phyloP scores from a whole-genome alignment of 2,113 vertebrate genomes.

The Copsychus sechellarum region DNA sequence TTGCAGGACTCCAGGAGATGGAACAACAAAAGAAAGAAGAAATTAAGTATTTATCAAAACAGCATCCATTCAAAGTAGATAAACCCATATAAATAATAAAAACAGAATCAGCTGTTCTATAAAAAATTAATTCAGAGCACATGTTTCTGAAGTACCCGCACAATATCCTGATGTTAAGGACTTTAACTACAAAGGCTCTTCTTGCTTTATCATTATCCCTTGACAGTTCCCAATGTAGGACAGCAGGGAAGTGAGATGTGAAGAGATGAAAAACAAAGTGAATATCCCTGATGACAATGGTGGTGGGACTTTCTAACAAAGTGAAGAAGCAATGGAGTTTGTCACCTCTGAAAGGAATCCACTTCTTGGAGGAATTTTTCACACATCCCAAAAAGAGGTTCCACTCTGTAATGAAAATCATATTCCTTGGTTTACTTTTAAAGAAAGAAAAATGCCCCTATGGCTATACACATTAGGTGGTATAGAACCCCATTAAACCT shows the following conservation, averaged over 20 bases:
- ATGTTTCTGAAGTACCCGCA: constrained; percentile 61
- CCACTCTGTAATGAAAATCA: constrained; percentile 75
- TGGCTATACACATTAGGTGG: neutral
- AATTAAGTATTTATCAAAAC: constrained; percentile 67
- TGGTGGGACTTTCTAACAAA: neutral
- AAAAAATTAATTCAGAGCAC: constrained; percentile 47
- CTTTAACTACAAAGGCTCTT: neutral
- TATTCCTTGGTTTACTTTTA: neutral
- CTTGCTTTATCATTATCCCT: neutral
- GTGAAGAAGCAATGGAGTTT: neutral
- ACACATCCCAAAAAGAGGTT: constrained; percentile 86
- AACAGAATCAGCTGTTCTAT: constrained; percentile 35
- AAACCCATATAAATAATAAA: constrained; percentile 69
- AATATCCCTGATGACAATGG: neutral
- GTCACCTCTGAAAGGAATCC: constrained; percentile 92
- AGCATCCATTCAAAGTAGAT: constrained; percentile 41
- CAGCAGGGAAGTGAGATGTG: neutral
- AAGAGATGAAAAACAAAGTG: neutral
- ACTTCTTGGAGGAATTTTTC: constrained; percentile 94
- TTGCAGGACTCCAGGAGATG: neutral
- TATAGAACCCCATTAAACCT: neutral
- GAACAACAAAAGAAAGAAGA: neutral
- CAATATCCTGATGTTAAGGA: constrained; percentile 6
- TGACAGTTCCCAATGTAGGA: neutral
- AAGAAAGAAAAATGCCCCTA: neutral